Percentiles rank a stretch among this genome's conserved stretches.
phyloP scores from a whole-genome alignment of 2,888 invertebrate genomes.

The Drosophila neoperkinsi region DNA sequence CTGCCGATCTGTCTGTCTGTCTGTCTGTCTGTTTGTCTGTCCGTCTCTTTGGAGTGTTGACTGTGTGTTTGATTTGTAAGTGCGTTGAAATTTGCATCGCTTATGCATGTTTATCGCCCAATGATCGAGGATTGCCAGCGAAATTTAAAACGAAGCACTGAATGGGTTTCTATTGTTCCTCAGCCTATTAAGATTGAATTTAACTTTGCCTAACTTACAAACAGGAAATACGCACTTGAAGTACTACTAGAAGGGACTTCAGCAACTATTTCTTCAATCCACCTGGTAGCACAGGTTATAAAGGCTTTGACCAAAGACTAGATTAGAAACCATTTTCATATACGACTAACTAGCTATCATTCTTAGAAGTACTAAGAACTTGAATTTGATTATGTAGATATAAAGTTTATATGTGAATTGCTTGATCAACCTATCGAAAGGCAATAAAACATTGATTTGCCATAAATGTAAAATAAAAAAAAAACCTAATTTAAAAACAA shows the following conservation, averaged over 20 bases:
- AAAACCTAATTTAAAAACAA: not conserved
- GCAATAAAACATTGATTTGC: not conserved
- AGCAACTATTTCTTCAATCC: not conserved
- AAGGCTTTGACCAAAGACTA: rapidly evolving
- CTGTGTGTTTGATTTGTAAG: conserved; percentile 36
- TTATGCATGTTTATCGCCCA: conserved; percentile 19
- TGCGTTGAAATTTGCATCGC: conserved; percentile 34
- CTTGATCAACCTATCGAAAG: not conserved
- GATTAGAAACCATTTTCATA: too few species aligned
- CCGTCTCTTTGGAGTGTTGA: conserved; percentile 7
- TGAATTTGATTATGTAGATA: not conserved
- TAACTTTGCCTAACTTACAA: not conserved
- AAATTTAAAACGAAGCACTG: not conserved
- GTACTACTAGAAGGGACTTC: not conserved
- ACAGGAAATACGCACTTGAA: not conserved
- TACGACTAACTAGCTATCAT: not conserved
- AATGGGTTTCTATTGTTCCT: conserved; percentile 2
- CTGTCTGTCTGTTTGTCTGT: not conserved
- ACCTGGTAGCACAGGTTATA: too few species aligned
- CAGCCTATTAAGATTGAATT: not conserved
- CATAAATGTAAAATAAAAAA: not conserved
- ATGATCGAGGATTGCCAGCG: conserved; percentile 4
- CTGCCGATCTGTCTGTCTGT: not conserved
- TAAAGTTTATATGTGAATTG: not conserved
- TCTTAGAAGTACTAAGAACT: not conserved